Base-by-base conservation (phyloP, 2,797 vertebrate species). In the Anomalospiza imberbis region DNA sequence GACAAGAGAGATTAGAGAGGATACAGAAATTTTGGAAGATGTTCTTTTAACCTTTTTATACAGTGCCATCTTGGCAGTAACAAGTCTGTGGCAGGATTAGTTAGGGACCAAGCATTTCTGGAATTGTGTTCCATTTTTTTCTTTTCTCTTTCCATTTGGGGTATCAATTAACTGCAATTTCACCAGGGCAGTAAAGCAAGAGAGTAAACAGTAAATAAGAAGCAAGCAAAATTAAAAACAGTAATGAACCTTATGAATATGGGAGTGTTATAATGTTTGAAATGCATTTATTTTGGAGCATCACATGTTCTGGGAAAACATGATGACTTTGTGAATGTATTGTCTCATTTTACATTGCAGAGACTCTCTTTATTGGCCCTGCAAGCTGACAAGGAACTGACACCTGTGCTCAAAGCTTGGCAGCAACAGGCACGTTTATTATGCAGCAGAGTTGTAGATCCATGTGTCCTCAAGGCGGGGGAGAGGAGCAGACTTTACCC, bases 351-450 rank as follows among this genome's bases (percentile, higher is more conserved):
- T 79, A 87, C 88, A 84, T 91, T 34, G n/a, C 89, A 40, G 60
- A 92, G 45, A 85, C 95, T 91, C 78, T 40, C 42, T 82, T 94
- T 90, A n/a, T 93, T 81, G 94, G 93, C 90, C 93, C 96, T 51
- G 89, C 87, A 96, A 95, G 94, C 96, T 93, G 96, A 96, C 85
- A 76, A 94, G 89, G 81, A 44, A 14, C 57, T 9, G 6, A 91
- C 96, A 97, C 97, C 97, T 97, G 97, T 95, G 97, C 95, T 96
- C 90, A 93, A 92, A 72, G n/a, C 57, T 95, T 97, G 95, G 94
- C 95, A 91, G 76, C 1, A 11, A 60, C 44, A 84, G 65, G 83
- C 74, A 18, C 1, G 22, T 70, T 92, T 85, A 42, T 93, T 79
- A 55, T 38, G 20, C 62, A 76, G 77, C 54, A 78, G 78, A 75